These are phyloP conservation scores for Abrostola tripartita DNA, from an alignment of 2,888 invertebrate genomes.

Conservation along the genomic window DNA sequence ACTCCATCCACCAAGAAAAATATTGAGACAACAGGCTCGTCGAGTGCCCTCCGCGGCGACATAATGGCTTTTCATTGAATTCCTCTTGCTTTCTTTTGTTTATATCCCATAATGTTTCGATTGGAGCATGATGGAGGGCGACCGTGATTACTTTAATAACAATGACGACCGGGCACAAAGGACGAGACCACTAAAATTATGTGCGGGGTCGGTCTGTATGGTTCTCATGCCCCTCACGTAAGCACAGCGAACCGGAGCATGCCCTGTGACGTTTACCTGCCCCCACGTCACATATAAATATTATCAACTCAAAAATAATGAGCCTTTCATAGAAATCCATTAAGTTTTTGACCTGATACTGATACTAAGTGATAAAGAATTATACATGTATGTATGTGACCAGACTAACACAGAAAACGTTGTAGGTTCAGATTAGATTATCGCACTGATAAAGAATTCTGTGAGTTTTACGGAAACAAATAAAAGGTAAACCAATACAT, in stretches of 20 bases:
- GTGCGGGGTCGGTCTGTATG: slow-evolving; percentile 78
- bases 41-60: slow-evolving; percentile 83
- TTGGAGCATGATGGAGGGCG: slow-evolving; percentile 85
- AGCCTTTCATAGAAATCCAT: slow-evolving; percentile 79
- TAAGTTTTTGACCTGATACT: slow-evolving; percentile 72
- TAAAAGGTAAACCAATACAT: slow-evolving; percentile 44
- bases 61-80: slow-evolving; percentile 88
- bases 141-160: slow-evolving; percentile 88
- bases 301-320: slow-evolving; percentile 83
- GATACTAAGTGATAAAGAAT: slow-evolving; percentile 65
- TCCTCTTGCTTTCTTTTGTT: slow-evolving; percentile 87
- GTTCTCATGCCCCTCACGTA: slow-evolving; percentile 86
- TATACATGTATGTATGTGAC: slow-evolving; percentile 55
- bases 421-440: slow-evolving; percentile 50
- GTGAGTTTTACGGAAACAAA: slow-evolving; percentile 28
- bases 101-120: slow-evolving; percentile 88
- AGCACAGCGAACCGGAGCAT: slow-evolving; percentile 62
- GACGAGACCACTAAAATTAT: slow-evolving; percentile 83
- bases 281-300: slow-evolving; percentile 79
- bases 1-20: slow-evolving; percentile 85
- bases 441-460: slow-evolving; percentile 41
- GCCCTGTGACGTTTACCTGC: slow-evolving; percentile 75
- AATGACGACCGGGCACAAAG: slow-evolving; percentile 84
- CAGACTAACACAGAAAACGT: slow-evolving; percentile 52
- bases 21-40: slow-evolving; percentile 85